Evolutionary conservation across 2,113 vertebrate genomes (phyloP).

Genomic region (Cinclus cinclus): DNA sequence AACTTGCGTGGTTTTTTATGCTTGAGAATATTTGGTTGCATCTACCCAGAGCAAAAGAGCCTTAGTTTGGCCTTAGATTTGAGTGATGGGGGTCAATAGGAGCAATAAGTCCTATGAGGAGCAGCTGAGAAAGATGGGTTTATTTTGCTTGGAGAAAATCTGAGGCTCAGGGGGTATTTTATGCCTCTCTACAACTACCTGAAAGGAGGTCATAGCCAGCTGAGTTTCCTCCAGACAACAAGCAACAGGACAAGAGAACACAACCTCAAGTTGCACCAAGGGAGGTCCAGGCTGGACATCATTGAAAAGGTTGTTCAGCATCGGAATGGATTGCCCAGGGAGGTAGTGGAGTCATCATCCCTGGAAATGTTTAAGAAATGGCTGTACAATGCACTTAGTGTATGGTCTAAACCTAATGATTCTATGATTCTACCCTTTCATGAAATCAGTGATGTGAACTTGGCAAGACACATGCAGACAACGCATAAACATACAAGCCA

Average conservation of each 20-base stretch:
- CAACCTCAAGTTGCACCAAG: background rate
- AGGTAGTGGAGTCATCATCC: background rate
- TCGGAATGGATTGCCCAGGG: background rate
- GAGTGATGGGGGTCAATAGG: too few relatives aligned
- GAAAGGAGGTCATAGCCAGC: background rate
- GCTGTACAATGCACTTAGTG: background rate
- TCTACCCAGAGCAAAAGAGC: background rate
- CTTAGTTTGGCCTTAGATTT: background rate
- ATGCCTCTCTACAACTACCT: background rate
- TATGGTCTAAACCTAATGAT: background rate
- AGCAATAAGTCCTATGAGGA: too few relatives aligned
- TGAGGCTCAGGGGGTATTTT: rapidly evolving
- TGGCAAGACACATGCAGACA: background rate
- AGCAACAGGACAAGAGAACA: background rate
- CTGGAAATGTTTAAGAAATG: background rate
- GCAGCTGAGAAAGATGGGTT: background rate
- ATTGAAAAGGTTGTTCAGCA: background rate
- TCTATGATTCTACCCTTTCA: background rate
- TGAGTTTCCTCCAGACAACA: background rate
- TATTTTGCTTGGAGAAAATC: background rate
- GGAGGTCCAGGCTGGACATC: background rate
- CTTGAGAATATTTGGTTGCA: background rate
- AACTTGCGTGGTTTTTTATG: background rate
- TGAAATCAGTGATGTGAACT: background rate
- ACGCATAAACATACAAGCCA: rapidly evolving